Conservation (phyloP, 2,888 invertebrate genomes). For the Agrotis exclamationis region DNA sequence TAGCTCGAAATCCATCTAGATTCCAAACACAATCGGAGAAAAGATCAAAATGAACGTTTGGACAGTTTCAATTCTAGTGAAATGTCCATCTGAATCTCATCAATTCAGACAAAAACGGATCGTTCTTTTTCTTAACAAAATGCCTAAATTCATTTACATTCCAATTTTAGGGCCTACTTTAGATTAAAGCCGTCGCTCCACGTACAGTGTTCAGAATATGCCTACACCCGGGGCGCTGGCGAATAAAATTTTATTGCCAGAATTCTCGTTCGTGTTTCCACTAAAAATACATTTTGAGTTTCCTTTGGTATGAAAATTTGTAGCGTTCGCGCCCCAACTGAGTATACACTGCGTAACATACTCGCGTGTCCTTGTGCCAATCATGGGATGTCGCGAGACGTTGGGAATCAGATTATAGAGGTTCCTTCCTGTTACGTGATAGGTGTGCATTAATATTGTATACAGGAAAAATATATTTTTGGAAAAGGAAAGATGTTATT, state of each 20-base stretch:
- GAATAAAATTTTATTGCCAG: conserved; percentile 76
- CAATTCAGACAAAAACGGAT: conserved; percentile 32
- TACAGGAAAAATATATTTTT: conserved; percentile 33
- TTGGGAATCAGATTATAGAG: conserved; percentile 61
- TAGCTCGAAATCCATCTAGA: conserved; percentile 9
- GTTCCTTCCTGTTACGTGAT: conserved; percentile 63
- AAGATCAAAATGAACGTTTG: conserved; percentile 24
- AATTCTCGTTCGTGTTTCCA: conserved; percentile 69
- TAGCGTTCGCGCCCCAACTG: conserved; percentile 62
- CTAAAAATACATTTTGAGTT: conserved; percentile 71
- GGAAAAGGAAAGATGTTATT: neutral
- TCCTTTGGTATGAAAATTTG: conserved; percentile 74
- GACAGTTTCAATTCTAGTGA: conserved; percentile 17
- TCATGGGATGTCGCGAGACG: conserved; percentile 55
- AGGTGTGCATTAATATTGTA: conserved; percentile 54
- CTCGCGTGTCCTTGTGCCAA: conserved; percentile 54
- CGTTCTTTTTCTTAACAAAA: conserved; percentile 54
- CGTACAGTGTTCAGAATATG: conserved; percentile 58
- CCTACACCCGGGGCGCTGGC: conserved; percentile 63
- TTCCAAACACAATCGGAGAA: conserved; percentile 11
- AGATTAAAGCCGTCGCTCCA: conserved; percentile 58
- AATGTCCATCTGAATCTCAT: conserved; percentile 21
- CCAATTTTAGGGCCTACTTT: conserved; percentile 52
- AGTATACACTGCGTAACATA: conserved; percentile 43
- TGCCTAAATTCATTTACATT: conserved; percentile 62